Evolutionary conservation across 2,113 vertebrate species (phyloP).

Genomic region (Lepus americanus): DNA sequence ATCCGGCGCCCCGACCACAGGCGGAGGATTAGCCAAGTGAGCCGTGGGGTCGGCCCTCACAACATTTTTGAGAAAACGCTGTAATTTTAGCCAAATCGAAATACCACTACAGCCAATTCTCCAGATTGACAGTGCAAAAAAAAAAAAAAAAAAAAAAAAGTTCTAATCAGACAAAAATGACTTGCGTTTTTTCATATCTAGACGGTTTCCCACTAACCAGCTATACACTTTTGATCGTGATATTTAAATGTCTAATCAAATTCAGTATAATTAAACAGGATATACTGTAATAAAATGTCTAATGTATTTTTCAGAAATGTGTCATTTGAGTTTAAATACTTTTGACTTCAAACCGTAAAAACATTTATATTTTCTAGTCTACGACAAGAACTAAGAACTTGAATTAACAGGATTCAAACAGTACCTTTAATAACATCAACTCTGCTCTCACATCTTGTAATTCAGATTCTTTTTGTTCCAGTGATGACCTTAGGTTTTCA

Average conservation of each 20-base stretch:
- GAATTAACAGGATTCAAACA: conserved; percentile 52
- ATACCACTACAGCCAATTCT: not conserved
- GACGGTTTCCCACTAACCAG: not conserved
- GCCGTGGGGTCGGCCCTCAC: too few species aligned
- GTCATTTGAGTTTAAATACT: conserved; percentile 1
- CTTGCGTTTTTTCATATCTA: not conserved
- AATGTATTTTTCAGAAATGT: conserved; percentile 31
- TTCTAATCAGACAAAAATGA: not conserved
- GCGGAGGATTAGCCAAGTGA: too few species aligned
- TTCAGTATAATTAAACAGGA: not conserved
- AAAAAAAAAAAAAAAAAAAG: too few species aligned
- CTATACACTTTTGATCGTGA: not conserved
- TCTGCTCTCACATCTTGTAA: conserved; percentile 90
- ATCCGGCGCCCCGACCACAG: too few species aligned
- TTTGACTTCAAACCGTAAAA: conserved; percentile 24
- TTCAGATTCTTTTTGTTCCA: conserved; percentile 92
- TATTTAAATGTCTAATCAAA: not conserved
- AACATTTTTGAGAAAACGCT: not conserved
- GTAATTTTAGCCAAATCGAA: conserved; percentile 6
- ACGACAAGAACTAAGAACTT: conserved; percentile 21
- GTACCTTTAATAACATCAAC: conserved; percentile 92
- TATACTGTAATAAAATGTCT: not conserved
- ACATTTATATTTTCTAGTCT: conserved; percentile 29
- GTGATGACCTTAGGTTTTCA: conserved; percentile 85
- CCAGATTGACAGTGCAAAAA: not conserved